Evolutionary conservation across 2,797 vertebrate genomes (phyloP).

Genomic region (Dromococcyx pavoninus): DNA sequence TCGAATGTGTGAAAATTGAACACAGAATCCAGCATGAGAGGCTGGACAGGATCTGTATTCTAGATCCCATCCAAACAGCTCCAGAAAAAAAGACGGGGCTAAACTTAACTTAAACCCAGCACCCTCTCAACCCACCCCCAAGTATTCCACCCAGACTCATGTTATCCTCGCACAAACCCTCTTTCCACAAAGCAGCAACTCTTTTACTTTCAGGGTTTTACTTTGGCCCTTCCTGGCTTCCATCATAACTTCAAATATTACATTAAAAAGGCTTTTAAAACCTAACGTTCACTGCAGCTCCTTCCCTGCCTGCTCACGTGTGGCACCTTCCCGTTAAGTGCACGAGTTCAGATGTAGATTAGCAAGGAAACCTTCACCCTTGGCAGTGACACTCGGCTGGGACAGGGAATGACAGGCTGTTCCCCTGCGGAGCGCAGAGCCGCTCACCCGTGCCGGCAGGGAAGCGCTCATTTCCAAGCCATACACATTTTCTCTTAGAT

Average conservation of each 20-base stretch:
- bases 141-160: fast-evolving
- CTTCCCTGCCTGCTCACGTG: conserved; percentile 38
- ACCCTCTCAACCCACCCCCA: conserved; percentile 36
- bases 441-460: conserved; percentile 61
- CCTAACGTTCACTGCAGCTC: conserved; percentile 43
- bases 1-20: not conserved
- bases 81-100: conserved; percentile 30
- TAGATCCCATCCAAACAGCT: conserved; percentile 28
- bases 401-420: conserved; percentile 59
- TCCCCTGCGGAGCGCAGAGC: conserved; percentile 40
- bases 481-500: conserved; percentile 74
- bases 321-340: conserved; percentile 62
- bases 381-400: conserved; percentile 52
- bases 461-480: conserved; percentile 68
- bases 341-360: conserved; percentile 66
- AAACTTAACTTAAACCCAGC: conserved; percentile 16
- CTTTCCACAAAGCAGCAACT: not conserved
- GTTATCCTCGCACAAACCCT: conserved; percentile 36
- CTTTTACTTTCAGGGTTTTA: conserved; percentile 58
- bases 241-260: conserved; percentile 58
- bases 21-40: not conserved
- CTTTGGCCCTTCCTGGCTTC: conserved; percentile 60
- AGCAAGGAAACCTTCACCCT: conserved; percentile 63
- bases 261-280: conserved; percentile 66
- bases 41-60: not conserved